Conservation (phyloP, 2,797 vertebrate genomes). For the Valencia hispanica region DNA sequence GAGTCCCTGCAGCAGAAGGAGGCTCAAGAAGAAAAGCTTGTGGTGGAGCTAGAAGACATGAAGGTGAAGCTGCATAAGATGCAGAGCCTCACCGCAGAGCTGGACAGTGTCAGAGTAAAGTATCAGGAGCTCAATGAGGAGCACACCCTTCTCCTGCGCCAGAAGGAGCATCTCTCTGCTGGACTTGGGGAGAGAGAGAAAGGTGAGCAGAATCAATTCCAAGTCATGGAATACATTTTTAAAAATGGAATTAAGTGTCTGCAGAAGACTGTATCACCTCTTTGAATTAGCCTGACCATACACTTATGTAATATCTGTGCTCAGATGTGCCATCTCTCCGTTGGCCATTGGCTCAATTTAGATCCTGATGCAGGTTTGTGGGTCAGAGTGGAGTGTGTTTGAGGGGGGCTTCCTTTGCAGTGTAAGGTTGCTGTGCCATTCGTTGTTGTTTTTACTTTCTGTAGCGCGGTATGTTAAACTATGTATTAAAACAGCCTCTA, state of each 20-base stretch:
- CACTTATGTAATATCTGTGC: conserved; percentile 60
- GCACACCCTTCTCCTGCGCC: conserved; percentile 69
- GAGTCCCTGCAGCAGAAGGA: conserved; percentile 89
- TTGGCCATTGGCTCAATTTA: conserved; percentile 76
- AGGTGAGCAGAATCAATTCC: conserved; percentile 71
- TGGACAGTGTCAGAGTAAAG: conserved; percentile 83
- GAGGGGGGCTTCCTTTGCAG: conserved; percentile 61
- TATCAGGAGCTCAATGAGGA: conserved; percentile 85
- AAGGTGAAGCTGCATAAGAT: conserved; percentile 81
- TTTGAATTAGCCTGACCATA: conserved; percentile 34
- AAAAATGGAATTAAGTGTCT: background rate
- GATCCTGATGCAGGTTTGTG: conserved; percentile 81
- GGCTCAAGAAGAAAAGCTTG: conserved; percentile 83
- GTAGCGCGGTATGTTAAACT: conserved; percentile 19
- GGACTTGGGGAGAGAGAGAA: conserved; percentile 82
- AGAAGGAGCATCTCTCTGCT: conserved; percentile 78
- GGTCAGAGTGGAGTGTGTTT: conserved; percentile 57
- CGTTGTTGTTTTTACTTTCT: conserved; percentile 8
- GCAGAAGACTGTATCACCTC: conserved; percentile 17
- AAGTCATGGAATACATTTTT: background rate
- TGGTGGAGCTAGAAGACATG: conserved; percentile 86
- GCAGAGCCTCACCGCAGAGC: conserved; percentile 78
- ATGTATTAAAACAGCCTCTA: conserved; percentile 11
- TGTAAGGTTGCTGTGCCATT: conserved; percentile 60
- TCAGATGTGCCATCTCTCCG: conserved; percentile 75